Evolutionary conservation across 2,113 vertebrate species (phyloP), one percentile per base, ranked within the genome.

Genomic region (Plecotus auritus): DNA sequence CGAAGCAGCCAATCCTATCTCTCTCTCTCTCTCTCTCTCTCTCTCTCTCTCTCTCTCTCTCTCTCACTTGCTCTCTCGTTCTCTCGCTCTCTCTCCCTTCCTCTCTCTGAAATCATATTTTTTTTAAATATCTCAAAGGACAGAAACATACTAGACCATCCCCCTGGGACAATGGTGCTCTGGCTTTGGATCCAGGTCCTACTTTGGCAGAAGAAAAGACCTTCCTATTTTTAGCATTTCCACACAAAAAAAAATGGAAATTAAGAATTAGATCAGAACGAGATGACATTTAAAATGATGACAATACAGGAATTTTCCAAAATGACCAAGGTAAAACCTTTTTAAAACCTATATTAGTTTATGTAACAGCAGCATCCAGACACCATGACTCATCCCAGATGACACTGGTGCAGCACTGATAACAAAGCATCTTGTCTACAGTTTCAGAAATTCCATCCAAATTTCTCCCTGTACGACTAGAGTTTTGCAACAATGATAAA

Each of bases 281-380:
- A 66, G 88, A 54, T 54, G 81, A 74, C 45, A 82, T 88, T 93
- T 47, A 88, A 93, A 91, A 92, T 74, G 23, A 61, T 37, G 86
- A 95, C 9, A 81, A 93, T 7, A 59, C 16, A 51, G 73, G 28
- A 77, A 86, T 85, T 92, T 93, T 93, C 82, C 80, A 85, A 69
- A 97, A 66, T 80, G 30, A 89, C 32, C 69, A 35, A 93, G 88
- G 66, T 51, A 51, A 88, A 83, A 73, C 8, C 40, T 85, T 47
- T 47, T n/a, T 18, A 78, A 88, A 94, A 32, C 70, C 77, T 74
- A 78, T 40, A 69, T 76, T 73, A 66, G n/a, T 88, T 76, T 84
- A 92, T 70, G 37, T 87, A 94, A 91, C 32, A 69, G 32, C 56
- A 93, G 81, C 16, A 59, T 61, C 59, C 37, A 8, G 85, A 72